Conservation (phyloP, 2,113 vertebrate genomes). For the Alligator sinensis region DNA sequence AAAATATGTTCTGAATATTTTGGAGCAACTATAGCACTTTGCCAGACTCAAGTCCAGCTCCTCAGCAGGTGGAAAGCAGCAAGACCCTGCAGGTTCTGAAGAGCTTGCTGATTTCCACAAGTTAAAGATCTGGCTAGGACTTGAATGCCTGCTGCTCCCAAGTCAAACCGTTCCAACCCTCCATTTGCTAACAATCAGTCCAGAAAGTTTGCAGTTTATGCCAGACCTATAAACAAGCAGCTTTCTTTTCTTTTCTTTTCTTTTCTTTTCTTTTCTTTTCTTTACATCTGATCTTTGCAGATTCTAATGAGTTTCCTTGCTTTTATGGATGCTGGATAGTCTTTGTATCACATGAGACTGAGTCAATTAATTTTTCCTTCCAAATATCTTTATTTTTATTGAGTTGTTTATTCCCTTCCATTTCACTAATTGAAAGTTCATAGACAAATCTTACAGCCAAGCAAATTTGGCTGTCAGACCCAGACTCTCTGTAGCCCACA, state of each 20-base stretch:
- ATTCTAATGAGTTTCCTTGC: not conserved
- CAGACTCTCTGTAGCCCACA: slow-evolving; percentile 33
- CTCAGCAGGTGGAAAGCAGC: not conserved
- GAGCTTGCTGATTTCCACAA: not conserved
- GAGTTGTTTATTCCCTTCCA: slow-evolving; percentile 55
- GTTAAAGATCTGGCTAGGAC: not conserved
- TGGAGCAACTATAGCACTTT: not conserved
- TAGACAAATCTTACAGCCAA: slow-evolving; percentile 43
- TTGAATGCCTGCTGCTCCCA: not conserved
- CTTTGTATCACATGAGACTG: slow-evolving; percentile 27
- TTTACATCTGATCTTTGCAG: slow-evolving; percentile 15
- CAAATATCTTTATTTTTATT: slow-evolving; percentile 46
- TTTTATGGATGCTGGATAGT: slow-evolving; percentile 26
- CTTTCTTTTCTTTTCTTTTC: not conserved
- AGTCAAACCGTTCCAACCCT: not conserved
- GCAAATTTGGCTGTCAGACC: slow-evolving; percentile 4
- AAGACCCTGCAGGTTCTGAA: not conserved
- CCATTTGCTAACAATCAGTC: not conserved
- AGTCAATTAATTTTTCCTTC: slow-evolving; percentile 58
- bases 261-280: not conserved
- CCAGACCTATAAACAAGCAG: not conserved
- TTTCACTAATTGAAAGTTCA: slow-evolving; percentile 49
- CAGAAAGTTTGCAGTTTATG: not conserved
- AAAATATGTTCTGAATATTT: not conserved
- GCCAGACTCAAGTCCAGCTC: not conserved